These are phyloP conservation scores for Coilia nasus DNA, from an alignment of 2,797 vertebrate genomes.

Conservation along the genomic window DNA sequence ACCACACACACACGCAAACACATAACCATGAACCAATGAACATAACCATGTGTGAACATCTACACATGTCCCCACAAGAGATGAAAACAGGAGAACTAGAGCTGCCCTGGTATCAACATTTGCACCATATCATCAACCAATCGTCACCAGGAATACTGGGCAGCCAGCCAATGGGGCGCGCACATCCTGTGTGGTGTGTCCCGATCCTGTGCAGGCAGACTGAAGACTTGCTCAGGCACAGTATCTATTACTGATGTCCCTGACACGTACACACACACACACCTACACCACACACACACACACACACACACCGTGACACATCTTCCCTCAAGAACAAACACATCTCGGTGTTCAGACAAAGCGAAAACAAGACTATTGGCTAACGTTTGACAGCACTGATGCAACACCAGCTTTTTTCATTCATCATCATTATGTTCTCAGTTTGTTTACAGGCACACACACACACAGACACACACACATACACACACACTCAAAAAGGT, in stretches of 20 bases:
- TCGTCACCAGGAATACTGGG: neutral
- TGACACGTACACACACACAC: neutral
- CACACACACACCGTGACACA: too few relatives aligned
- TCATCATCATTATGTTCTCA: neutral
- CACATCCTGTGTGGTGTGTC: slow-evolving; percentile 6
- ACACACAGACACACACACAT: neutral
- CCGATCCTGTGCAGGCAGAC: neutral
- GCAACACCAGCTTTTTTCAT: neutral
- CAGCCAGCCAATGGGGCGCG: neutral
- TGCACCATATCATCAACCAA: neutral
- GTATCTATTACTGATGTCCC: neutral
- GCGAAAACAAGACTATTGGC: neutral
- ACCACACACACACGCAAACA: neutral
- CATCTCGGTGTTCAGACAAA: neutral
- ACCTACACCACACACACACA: too few relatives aligned
- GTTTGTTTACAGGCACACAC: neutral
- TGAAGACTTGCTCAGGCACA: neutral
- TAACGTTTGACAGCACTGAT: neutral
- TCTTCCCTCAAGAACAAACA: neutral
- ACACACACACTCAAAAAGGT: neutral
- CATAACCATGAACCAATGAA: neutral
- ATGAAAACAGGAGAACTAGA: neutral
- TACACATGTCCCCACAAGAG: neutral
- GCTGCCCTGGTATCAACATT: neutral
- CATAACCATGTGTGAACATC: neutral